These are phyloP conservation scores for Dicrostonyx torquatus DNA, from an alignment of 2,797 vertebrate species.

Conservation along the genomic window DNA sequence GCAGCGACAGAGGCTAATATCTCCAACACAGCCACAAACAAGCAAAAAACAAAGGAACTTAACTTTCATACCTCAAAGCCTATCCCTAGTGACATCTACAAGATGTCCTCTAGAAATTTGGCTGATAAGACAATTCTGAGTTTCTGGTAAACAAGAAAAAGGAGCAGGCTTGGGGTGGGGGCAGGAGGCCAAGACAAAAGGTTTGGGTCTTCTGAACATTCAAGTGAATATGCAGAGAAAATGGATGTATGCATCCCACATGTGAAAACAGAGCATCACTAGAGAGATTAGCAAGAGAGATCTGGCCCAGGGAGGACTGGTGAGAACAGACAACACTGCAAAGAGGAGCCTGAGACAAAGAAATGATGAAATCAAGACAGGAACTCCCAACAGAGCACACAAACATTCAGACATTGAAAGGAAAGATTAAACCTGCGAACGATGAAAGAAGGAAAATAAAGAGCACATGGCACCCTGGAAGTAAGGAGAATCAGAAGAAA, in stretches of 20 bases:
- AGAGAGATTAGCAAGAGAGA: neutral
- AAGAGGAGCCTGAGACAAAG: neutral
- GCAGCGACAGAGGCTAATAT: neutral
- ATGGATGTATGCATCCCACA: neutral
- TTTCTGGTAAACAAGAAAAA: neutral
- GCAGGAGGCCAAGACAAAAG: neutral
- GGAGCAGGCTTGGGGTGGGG: neutral
- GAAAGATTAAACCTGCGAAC: neutral
- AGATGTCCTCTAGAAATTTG: neutral
- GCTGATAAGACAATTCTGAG: neutral
- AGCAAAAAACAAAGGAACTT: neutral
- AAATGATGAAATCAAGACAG: neutral
- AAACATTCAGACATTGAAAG: neutral
- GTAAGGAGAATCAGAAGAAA: neutral
- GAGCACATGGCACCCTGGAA: neutral
- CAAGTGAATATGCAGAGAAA: neutral
- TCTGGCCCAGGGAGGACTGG: neutral
- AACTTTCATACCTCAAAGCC: neutral
- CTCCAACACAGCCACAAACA: neutral
- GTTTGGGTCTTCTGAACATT: neutral
- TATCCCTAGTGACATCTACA: neutral
- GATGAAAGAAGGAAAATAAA: neutral
- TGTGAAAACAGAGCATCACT: neutral
- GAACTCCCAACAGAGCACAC: neutral
- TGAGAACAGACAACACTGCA: neutral